A percentile compares a stretch with the other conserved stretches of the same genome.
Conservation (phyloP, 2,113 vertebrate genomes). For the Tupaia tana region DNA sequence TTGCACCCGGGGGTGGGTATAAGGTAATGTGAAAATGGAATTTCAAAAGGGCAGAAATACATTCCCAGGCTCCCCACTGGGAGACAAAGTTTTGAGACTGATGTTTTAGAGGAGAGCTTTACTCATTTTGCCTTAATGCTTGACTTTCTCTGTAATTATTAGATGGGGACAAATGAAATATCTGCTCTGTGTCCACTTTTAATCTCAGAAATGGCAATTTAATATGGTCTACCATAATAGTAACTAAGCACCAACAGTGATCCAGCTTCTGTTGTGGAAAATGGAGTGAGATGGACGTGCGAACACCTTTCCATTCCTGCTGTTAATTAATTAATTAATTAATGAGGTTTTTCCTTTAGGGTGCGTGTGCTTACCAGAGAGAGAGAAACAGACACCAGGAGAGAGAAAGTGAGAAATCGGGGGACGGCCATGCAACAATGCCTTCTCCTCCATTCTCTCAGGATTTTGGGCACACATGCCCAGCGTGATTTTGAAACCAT, state of each 20-base stretch:
- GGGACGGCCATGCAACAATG: too few relatives aligned
- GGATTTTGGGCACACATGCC: too few relatives aligned
- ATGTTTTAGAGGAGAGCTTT: neutral
- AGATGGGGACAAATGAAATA: neutral
- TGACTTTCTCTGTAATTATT: neutral
- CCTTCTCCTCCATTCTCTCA: too few relatives aligned
- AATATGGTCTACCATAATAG: neutral
- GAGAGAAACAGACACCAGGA: too few relatives aligned
- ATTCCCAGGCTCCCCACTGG: neutral
- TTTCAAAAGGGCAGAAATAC: neutral
- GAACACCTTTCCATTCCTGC: neutral
- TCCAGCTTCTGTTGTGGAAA: neutral
- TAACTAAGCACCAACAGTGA: neutral
- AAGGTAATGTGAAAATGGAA: neutral
- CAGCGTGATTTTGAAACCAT: too few relatives aligned
- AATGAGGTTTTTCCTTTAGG: too few relatives aligned
- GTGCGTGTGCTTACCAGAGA: too few relatives aligned
- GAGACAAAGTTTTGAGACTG: slow-evolving; percentile 7
- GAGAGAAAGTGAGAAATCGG: too few relatives aligned
- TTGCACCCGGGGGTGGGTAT: neutral
- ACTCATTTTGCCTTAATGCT: neutral
- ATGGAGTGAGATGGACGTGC: neutral
- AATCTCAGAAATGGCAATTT: neutral
- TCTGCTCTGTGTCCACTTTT: neutral
- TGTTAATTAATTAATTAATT: too few relatives aligned